These are phyloP conservation scores for Pholis gunnellus DNA, from an alignment of 2,113 vertebrate species.

Conservation along the genomic window DNA sequence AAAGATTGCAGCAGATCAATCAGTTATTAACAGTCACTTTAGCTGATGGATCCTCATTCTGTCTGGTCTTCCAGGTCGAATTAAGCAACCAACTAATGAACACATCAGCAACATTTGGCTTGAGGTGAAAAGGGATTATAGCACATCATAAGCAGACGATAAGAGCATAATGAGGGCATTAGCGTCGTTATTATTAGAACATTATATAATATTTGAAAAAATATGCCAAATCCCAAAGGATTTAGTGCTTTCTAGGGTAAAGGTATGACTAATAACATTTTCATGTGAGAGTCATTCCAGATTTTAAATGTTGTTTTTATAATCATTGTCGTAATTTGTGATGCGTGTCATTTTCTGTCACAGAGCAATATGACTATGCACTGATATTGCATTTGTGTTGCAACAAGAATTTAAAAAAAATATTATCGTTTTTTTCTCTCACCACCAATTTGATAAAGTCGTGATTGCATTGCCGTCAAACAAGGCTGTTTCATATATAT, in stretches of 20 bases:
- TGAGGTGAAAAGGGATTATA: conserved; percentile 69
- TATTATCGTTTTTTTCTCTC: conserved; percentile 7
- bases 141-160: conserved; percentile 63
- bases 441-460: conserved; percentile 37
- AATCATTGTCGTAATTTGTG: conserved; percentile 31
- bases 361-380: conserved; percentile 1
- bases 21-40: conserved; percentile 54
- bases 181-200: conserved; percentile 59
- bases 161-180: conserved; percentile 75
- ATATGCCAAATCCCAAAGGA: conserved; percentile 59
- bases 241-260: conserved; percentile 56
- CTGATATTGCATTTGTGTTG: not conserved
- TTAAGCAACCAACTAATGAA: conserved; percentile 62
- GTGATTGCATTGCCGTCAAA: conserved; percentile 39
- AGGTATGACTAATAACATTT: conserved; percentile 57
- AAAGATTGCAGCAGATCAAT: conserved; percentile 41
- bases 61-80: conserved; percentile 55
- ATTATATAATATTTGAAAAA: conserved; percentile 64
- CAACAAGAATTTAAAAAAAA: not conserved
- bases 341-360: conserved; percentile 12
- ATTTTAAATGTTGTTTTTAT: conserved; percentile 27
- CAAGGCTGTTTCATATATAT: conserved; percentile 4
- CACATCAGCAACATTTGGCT: conserved; percentile 67
- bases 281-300: conserved; percentile 28
- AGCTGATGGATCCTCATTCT: conserved; percentile 36